Conservation (phyloP, 2,888 invertebrate species). For the Phyto melanocephala region DNA sequence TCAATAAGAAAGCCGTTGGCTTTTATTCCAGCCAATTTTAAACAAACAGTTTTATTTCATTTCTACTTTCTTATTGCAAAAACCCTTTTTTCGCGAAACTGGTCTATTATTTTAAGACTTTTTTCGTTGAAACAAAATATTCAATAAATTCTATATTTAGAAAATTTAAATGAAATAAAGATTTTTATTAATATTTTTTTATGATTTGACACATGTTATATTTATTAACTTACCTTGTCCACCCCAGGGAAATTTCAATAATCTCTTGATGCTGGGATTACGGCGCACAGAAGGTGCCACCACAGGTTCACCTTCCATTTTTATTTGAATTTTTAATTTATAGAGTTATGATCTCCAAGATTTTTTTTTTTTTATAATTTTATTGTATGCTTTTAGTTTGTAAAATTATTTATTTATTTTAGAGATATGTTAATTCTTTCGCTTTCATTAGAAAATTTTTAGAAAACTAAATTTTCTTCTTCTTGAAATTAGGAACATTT, state of each 20-base stretch:
- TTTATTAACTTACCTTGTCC: constrained; percentile 73
- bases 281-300: constrained; percentile 74
- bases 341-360: constrained; percentile 3
- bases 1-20: no score
- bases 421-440: not conserved
- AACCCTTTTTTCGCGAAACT: no score
- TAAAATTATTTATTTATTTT: not conserved
- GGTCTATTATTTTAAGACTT: no score
- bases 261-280: constrained; percentile 76
- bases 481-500: constrained; percentile 53
- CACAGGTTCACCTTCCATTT: constrained; percentile 72
- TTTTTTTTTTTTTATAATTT: not conserved
- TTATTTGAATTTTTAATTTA: not conserved
- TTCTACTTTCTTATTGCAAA: no score
- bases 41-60: no score
- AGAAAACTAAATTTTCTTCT: constrained; percentile 13
- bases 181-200: not conserved
- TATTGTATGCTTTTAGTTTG: not conserved
- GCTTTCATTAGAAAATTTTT: not conserved
- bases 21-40: no score
- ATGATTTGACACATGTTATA: not conserved
- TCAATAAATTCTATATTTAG: no score
- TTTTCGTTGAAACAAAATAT: no score
- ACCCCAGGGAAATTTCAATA: constrained; percentile 76
- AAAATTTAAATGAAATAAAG: not conserved